Conservation (phyloP, 2,888 invertebrate genomes). For the Charanyca ferruginea region DNA sequence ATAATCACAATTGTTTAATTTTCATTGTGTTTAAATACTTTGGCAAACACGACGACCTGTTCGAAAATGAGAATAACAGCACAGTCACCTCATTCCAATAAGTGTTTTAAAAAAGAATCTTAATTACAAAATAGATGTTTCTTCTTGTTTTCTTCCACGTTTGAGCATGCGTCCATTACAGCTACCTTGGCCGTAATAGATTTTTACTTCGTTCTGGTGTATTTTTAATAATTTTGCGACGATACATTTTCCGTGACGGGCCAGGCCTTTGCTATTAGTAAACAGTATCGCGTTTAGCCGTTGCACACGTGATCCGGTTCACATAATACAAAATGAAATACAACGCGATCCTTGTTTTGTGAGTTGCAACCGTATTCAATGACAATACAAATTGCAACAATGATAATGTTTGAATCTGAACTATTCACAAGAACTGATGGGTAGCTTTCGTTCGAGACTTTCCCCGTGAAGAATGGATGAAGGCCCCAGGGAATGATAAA, state of each 20-base stretch:
- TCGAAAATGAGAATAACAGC: constrained; percentile 5
- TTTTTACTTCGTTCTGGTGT: constrained; percentile 2
- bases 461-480: constrained; percentile 2
- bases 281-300: constrained; percentile 52
- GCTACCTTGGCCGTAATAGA: not conserved
- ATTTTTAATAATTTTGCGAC: constrained; percentile 22
- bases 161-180: not conserved
- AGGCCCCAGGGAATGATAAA: not conserved
- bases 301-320: constrained; percentile 44
- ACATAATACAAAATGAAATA: constrained; percentile 46
- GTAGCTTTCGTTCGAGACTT: not conserved
- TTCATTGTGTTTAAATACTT: constrained; percentile 2
- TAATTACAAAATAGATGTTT: not conserved
- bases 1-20: not conserved
- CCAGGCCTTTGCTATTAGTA: constrained; percentile 51
- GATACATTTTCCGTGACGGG: constrained; percentile 22
- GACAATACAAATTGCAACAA: constrained; percentile 37
- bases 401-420: constrained; percentile 37
- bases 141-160: not conserved
- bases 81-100: not conserved
- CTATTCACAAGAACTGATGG: constrained; percentile 19
- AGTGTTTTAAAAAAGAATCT: constrained; percentile 12
- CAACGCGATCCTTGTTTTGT: constrained; percentile 56
- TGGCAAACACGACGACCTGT: not conserved
- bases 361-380: constrained; percentile 26